Base-by-base conservation (phyloP, 2,888 invertebrate genomes). In the Metacarcinus magister region DNA sequence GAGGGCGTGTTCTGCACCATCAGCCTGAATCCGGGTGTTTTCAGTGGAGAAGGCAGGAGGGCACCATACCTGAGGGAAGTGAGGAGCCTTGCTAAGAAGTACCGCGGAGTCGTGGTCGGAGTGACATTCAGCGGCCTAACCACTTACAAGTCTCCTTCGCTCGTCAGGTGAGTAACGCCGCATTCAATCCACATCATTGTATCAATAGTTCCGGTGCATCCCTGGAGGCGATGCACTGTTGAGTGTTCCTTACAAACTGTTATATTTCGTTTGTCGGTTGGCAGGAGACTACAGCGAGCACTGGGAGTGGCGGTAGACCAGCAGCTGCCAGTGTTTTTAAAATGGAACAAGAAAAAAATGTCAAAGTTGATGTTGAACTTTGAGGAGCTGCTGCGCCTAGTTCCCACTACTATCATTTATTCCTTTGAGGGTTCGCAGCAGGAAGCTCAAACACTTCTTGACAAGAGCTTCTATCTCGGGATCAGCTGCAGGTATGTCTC, bases 301-400 rank as follows among this genome's bases (percentile, higher is more conserved):
- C 10, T 87, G 19, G 87, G 87, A 28, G 87, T 87, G 87, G 87
- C 87, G 87, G 87, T 39, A 39, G 87, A 87, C 16, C 87, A 87
- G 39, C 87, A 87, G 87, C 87, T 87, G 39, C 87, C 87, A 39
- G 10, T 39, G 16, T 87, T 39, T 39, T 16, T 87, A 5, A 39
- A 87, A 19, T 87, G 87, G 87, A 39, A 87, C 28, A 87, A 39
- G 39, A 87, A 87, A 8, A 87, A 16, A 3, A 19, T 87, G 39
- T 39, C 39, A 0, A 87, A 87, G 16, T 39, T 87, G 13, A 16
- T 39, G 32, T 5, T n/a, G 39, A 39, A n/a, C 87, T 39, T 87
- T n/a, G 32, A 87, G 87, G 87, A 87, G n/a, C 4, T 87, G 87
- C 8, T 87, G 19, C 32, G 16, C 10, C 7, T 87, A 39, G 39